These are phyloP conservation scores for Ophion ventricosus DNA, from an alignment of 2,888 invertebrate genomes.

Conservation along the genomic window DNA sequence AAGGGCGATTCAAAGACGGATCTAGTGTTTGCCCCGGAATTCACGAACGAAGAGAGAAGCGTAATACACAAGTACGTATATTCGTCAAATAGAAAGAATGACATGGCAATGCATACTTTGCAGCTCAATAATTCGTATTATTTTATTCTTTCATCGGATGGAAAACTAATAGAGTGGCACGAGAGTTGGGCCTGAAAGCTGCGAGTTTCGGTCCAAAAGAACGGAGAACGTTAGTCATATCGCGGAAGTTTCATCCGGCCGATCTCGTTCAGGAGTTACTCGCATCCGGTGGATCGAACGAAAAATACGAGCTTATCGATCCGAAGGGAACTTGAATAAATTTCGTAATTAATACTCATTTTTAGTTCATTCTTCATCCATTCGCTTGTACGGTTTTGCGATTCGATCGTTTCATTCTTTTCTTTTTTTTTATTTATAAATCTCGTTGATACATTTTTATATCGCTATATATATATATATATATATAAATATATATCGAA, in stretches of 20 bases:
- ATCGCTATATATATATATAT: conserved; percentile 21
- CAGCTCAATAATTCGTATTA: background rate
- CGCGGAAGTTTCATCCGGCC: conserved; percentile 82
- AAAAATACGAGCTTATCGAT: conserved; percentile 84
- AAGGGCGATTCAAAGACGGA: conserved; percentile 83
- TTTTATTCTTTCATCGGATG: conserved; percentile 10
- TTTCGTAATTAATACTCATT: background rate
- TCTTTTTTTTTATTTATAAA: conserved; percentile 28
- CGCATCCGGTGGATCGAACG: conserved; percentile 83
- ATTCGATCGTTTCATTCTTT: conserved; percentile 19
- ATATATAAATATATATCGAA: conserved; percentile 38
- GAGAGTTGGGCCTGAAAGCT: conserved; percentile 84
- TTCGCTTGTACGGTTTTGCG: conserved; percentile 37
- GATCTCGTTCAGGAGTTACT: conserved; percentile 84
- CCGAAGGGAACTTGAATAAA: conserved; percentile 71
- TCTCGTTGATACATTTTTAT: conserved; percentile 42
- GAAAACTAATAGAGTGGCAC: conserved; percentile 78
- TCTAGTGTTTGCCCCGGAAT: conserved; percentile 86
- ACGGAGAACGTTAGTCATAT: conserved; percentile 84
- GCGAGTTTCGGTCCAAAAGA: conserved; percentile 84
- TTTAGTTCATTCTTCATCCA: conserved; percentile 22
- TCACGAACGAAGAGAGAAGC: conserved; percentile 87
- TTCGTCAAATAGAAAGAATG: background rate
- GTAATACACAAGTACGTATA: conserved; percentile 85
- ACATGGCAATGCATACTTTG: background rate